These are phyloP conservation scores for Phodopus roborovskii DNA, from an alignment of 2,113 vertebrate species.

Conservation along the genomic window DNA sequence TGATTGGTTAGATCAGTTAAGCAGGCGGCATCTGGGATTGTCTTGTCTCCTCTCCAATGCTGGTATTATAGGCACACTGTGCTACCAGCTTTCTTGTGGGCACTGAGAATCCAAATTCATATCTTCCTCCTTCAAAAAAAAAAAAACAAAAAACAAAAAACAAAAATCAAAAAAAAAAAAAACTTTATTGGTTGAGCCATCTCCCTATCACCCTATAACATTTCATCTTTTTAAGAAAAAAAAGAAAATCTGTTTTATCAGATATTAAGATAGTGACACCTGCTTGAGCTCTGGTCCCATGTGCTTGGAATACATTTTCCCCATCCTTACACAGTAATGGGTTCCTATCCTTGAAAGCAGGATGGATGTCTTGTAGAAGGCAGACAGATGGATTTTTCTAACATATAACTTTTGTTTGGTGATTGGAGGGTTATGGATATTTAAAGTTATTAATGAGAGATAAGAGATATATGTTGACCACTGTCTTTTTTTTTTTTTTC, in stretches of 20 bases:
- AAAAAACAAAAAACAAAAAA: too few species aligned
- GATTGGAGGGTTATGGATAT: background rate
- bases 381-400: background rate
- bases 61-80: background rate
- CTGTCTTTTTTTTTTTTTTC: background rate
- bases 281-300: background rate
- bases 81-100: background rate
- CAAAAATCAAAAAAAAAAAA: too few species aligned
- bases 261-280: background rate
- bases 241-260: background rate
- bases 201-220: background rate
- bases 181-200: background rate
- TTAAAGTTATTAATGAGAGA: background rate
- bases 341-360: background rate
- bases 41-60: background rate
- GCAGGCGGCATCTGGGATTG: background rate
- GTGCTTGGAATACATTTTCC: background rate
- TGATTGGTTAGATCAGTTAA: background rate
- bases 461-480: background rate
- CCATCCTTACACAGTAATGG: background rate
- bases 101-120: background rate
- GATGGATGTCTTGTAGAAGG: background rate
- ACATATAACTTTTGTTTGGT: background rate
- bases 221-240: background rate
- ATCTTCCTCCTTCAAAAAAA: background rate